Conservation (phyloP, 2,888 invertebrate genomes). For the Mayetiola destructor region DNA sequence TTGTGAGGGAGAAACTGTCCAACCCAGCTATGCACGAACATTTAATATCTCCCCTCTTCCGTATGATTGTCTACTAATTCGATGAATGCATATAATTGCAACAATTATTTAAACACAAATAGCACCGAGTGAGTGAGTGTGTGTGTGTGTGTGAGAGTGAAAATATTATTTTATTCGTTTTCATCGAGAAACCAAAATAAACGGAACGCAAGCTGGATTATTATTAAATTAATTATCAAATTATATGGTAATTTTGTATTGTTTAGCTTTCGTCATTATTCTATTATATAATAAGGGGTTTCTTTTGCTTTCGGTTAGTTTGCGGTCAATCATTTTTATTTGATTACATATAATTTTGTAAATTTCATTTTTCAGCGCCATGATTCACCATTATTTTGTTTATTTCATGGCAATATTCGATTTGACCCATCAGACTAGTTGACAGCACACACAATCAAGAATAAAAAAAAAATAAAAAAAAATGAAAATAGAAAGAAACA, state of each 20-base stretch:
- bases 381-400: neutral
- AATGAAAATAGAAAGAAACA: too few relatives aligned
- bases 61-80: neutral
- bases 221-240: constrained; percentile 12
- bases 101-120: neutral
- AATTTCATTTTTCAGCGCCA: neutral
- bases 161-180: too few relatives aligned
- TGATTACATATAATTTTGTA: neutral
- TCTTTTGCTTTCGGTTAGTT: too few relatives aligned
- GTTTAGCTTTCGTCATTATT: constrained; percentile 4
- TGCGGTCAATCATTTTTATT: constrained; percentile 6
- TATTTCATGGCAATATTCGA: neutral
- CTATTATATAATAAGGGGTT: neutral
- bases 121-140: neutral
- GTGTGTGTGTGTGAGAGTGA: neutral
- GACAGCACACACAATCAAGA: too few relatives aligned
- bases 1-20: too few relatives aligned
- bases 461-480: too few relatives aligned
- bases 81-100: constrained; percentile 10
- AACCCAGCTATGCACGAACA: neutral
- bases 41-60: too few relatives aligned
- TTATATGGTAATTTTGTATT: constrained; percentile 11
- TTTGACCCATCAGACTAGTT: neutral
- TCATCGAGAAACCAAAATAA: too few relatives aligned
- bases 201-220: constrained; percentile 4